Evolutionary conservation across 2,113 vertebrate species (phyloP), one percentile per base, ranked within the genome.

Genomic region (Cinclus mexicanus): DNA sequence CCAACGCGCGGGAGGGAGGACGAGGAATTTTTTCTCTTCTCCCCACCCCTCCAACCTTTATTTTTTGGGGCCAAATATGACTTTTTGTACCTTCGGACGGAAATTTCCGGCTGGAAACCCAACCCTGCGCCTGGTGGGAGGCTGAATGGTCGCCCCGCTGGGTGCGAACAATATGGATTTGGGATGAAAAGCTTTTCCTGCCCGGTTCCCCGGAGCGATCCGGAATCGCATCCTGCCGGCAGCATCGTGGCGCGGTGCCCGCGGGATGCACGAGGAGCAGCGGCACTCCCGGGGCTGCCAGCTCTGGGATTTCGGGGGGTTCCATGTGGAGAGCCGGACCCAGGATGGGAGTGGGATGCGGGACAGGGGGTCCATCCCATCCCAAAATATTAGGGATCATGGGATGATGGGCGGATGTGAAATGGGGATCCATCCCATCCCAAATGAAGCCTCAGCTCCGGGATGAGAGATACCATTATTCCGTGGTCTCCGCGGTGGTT

Each of bases 61-160:
- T 64, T 75, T 86, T 81, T 46, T 22, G 56, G 72, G 67, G 26
- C 11, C 47, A 50, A 82, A 85, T 7, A 12, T 39, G 28, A 59
- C 74, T 87, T 94, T 90, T 80, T 89, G 81, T 87, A 60, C 77
- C 53, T 87, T 67, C 18, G 9, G 68, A 83, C 63, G 94, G 90
- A 91, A 80, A 86, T 87, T 95, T 93, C 87, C 94, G 70, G 20
- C 65, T 95, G 93, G 90, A 96, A 94, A 87, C 95, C 95, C 95
- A 86, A 52, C 95, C 95, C 94, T 75, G 78, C 24, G 41, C 39
- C 21, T 76, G 92, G 56, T 71, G 61, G 6, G 87, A 47, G 55
- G 52, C 10, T 91, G 78, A 93, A 94, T 93, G 92, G 93, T 9
- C 28, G 2, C 85, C 95, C 94, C 18, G 90, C 95, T 70, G 94